Evolutionary conservation across 2,888 invertebrate species (phyloP).

Genomic region (Athalia cordata): DNA sequence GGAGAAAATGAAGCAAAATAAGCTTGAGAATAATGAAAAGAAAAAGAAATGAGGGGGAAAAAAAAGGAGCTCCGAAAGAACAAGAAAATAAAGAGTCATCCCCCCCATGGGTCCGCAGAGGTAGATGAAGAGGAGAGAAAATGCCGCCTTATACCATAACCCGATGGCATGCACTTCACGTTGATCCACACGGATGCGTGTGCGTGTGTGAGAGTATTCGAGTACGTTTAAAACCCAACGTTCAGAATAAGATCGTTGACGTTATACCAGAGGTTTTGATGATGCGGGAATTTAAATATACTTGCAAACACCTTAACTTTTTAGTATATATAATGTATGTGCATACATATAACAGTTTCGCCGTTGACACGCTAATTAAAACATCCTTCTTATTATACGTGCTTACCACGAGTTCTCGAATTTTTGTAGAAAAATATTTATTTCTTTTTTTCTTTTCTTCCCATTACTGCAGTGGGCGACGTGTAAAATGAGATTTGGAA

Average conservation of each 20-base stretch:
- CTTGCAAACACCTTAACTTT: not conserved
- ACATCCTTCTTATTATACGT: no score
- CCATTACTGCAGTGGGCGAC: no score
- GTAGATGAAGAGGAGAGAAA: slow-evolving; percentile 6
- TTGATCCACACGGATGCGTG: not conserved
- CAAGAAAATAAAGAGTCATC: not conserved
- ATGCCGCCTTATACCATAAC: slow-evolving; percentile 18
- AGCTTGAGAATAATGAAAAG: slow-evolving; percentile 15
- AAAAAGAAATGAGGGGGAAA: slow-evolving; percentile 13
- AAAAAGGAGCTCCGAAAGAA: not conserved
- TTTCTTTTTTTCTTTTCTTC: no score
- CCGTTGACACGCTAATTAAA: no score
- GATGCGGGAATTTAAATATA: slow-evolving; percentile 10
- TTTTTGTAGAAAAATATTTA: no score
- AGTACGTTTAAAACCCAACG: slow-evolving; percentile 22
- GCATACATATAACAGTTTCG: no score
- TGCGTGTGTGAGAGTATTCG: not conserved
- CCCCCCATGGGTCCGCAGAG: not conserved
- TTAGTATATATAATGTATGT: not conserved
- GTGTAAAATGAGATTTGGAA: no score
- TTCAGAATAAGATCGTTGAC: slow-evolving; percentile 8
- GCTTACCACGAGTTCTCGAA: no score
- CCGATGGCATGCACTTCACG: slow-evolving; percentile 3
- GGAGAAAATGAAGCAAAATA: no score
- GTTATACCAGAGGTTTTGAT: not conserved